Conservation (phyloP, 1,140 invertebrate species). For the Neuroterus valhalla region DNA sequence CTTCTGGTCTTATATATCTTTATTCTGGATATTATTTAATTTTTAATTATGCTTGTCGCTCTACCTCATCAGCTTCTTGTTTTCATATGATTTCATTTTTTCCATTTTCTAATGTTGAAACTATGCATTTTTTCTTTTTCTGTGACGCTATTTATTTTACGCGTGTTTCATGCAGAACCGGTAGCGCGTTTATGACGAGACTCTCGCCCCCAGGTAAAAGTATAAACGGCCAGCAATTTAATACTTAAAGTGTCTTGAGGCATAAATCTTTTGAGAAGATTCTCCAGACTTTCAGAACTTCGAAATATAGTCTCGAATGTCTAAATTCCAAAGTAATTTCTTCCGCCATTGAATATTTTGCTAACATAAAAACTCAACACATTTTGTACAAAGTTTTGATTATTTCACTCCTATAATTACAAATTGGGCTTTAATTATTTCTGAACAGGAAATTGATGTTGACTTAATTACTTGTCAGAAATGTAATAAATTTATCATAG, state of each 20-base stretch:
- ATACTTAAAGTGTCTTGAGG: conserved; percentile 14
- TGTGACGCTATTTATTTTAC: conserved; percentile 23
- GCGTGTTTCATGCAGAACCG: conserved; percentile 12
- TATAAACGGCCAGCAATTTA: conserved; percentile 19
- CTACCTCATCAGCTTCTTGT: too few species aligned
- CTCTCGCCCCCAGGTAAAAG: conserved; percentile 1
- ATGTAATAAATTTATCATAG: too few species aligned
- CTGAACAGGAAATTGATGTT: too few species aligned
- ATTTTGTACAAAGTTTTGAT: not conserved
- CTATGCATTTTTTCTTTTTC: not conserved
- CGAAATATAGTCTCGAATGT: not conserved
- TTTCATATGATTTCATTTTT: conserved; percentile 6
- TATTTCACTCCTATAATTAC: too few species aligned
- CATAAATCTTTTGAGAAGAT: not conserved
- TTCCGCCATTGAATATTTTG: not conserved
- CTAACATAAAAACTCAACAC: not conserved
- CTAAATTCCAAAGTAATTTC: not conserved
- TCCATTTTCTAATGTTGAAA: not conserved
- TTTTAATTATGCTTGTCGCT: too few species aligned
- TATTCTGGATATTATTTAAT: too few species aligned
- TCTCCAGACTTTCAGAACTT: not conserved
- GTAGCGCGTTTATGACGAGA: conserved; percentile 28
- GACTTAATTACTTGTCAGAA: too few species aligned
- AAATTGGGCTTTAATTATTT: too few species aligned
- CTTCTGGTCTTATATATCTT: too few species aligned